These are phyloP conservation scores for Merops nubicus DNA, from an alignment of 2,113 vertebrate genomes.

Conservation along the genomic window DNA sequence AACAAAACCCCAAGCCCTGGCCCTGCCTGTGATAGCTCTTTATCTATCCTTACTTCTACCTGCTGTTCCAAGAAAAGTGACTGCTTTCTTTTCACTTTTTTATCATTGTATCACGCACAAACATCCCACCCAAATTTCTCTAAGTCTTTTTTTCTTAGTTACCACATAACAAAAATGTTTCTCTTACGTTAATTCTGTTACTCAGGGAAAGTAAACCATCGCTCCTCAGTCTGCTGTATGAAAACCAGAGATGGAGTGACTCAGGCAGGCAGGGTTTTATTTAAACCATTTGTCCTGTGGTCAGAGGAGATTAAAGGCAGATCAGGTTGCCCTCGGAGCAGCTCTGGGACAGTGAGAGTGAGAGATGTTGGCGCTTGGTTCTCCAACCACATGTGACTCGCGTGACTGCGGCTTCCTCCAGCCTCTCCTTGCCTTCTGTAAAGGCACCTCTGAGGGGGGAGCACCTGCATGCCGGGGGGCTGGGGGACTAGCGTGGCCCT, in stretches of 20 bases:
- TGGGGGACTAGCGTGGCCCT: background rate
- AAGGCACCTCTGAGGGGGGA: background rate
- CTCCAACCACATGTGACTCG: constrained; percentile 79
- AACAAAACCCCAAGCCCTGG: too few relatives aligned
- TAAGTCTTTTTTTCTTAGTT: constrained; percentile 53
- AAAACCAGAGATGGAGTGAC: constrained; percentile 80
- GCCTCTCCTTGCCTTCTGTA: background rate
- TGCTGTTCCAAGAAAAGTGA: constrained; percentile 43
- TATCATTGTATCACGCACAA: constrained; percentile 30
- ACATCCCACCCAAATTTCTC: constrained; percentile 52
- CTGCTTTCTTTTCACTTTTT: background rate
- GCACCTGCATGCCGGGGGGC: constrained; percentile 68
- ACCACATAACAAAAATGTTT: constrained; percentile 89
- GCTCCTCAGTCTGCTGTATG: constrained; percentile 76
- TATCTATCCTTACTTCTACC: background rate
- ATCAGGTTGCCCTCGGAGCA: constrained; percentile 81
- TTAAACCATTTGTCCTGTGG: constrained; percentile 91
- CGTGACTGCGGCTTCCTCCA: constrained; percentile 74
- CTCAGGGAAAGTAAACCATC: constrained; percentile 89
- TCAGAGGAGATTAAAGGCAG: constrained; percentile 80
- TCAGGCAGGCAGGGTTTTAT: constrained; percentile 87
- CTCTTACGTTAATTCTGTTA: constrained; percentile 84
- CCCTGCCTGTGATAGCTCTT: background rate
- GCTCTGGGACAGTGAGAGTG: constrained; percentile 78
- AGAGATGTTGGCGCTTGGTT: constrained; percentile 80